A percentile compares a stretch with the other conserved stretches of the same genome.
Conservation (phyloP, 1,140 invertebrate species). For the Antheraea mylitta region DNA sequence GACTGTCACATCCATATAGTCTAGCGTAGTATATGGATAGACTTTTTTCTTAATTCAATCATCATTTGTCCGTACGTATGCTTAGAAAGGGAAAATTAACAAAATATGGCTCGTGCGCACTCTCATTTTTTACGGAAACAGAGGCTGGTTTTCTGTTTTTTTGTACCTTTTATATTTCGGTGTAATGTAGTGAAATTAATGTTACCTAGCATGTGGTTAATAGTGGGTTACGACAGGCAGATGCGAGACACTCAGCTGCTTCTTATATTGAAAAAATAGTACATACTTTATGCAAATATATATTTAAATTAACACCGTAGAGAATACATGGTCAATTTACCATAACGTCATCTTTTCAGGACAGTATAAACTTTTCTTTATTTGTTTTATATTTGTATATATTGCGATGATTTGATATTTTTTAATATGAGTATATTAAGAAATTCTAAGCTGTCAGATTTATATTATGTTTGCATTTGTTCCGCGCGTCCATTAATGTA, state of each 20-base stretch:
- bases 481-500: no score
- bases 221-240: conserved; percentile 33
- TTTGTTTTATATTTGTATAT: neutral
- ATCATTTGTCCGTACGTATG: conserved; percentile 57
- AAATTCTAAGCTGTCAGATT: no score
- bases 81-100: conserved; percentile 28
- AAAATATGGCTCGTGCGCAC: conserved; percentile 63
- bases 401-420: neutral
- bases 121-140: conserved; percentile 67
- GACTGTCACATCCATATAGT: conserved; percentile 22
- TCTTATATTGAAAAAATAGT: conserved; percentile 7
- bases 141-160: conserved; percentile 33
- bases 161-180: conserved; percentile 35
- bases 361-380: neutral
- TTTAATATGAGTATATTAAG: no score
- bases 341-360: neutral
- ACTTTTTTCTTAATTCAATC: conserved; percentile 70
- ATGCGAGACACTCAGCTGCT: conserved; percentile 25
- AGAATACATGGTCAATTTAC: neutral
- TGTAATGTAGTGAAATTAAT: conserved; percentile 57
- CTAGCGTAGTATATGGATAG: conserved; percentile 21
- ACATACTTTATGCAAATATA: neutral
- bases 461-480: no score
- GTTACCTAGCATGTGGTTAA: conserved; percentile 56
- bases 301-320: neutral